Percentiles rank a stretch among this genome's conserved stretches.
phyloP scores from a whole-genome alignment of 1,140 invertebrate species.

The Drosophila yakuba region DNA sequence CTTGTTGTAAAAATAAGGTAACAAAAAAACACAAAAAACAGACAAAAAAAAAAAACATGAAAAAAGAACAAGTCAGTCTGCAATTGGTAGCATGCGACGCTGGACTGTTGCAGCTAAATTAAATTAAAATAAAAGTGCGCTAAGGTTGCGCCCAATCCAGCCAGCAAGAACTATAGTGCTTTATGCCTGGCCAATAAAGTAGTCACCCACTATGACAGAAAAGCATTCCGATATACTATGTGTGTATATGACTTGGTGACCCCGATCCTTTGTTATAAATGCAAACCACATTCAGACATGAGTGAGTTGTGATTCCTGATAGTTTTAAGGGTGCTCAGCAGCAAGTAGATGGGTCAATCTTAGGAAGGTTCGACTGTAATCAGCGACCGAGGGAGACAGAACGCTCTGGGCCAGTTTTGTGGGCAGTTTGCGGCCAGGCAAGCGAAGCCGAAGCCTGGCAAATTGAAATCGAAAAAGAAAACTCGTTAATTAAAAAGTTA shows the following conservation, averaged over 20 bases:
- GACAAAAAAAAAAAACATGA: not conserved
- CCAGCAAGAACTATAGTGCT: constrained; percentile 18
- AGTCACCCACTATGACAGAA: not conserved
- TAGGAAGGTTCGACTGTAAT: constrained; percentile 9
- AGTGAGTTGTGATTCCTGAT: no score
- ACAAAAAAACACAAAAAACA: not conserved
- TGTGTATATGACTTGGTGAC: no score
- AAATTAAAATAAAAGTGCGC: constrained; percentile 76
- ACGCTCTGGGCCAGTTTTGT: constrained; percentile 63
- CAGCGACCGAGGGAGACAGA: constrained; percentile 13
- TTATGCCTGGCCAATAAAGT: not conserved
- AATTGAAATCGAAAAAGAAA: constrained; percentile 84
- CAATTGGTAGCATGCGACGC: constrained; percentile 61
- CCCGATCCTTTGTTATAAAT: no score
- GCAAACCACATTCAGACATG: no score
- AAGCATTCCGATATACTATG: not conserved
- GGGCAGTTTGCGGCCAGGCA: constrained; percentile 57
- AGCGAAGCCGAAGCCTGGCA: constrained; percentile 51
- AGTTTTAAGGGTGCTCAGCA: no score
- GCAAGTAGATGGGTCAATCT: not conserved
- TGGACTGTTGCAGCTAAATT: constrained; percentile 67
- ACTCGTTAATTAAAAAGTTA: constrained; percentile 85
- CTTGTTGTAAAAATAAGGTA: constrained; percentile 43
- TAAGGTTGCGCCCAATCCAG: constrained; percentile 66
- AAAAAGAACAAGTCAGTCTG: constrained; percentile 6